Percentiles rank a stretch among this genome's conserved stretches.
Evolutionary conservation across 1,140 invertebrate genomes (phyloP).

Genomic region (Steinernema khuongi): DNA sequence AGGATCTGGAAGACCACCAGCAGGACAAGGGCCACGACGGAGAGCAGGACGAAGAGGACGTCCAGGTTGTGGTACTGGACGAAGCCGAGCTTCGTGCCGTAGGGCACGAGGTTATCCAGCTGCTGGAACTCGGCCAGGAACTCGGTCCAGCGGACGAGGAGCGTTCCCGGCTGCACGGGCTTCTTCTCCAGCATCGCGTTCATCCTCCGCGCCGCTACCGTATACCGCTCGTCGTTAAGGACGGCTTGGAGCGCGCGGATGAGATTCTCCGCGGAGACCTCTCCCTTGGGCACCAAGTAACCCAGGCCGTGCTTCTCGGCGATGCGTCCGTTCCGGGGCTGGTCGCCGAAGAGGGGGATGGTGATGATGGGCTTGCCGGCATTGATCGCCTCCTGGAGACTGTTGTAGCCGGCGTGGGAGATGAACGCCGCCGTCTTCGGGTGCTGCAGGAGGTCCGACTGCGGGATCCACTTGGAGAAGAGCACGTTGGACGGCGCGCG

Average conservation of each 20-base stretch:
- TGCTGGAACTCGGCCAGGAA: conserved; percentile 38
- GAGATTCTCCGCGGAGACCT: conserved; percentile 21
- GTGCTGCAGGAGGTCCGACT: conserved; percentile 22
- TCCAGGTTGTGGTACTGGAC: conserved; percentile 39
- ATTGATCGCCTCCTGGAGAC: conserved; percentile 33
- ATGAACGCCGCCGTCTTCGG: conserved; percentile 16
- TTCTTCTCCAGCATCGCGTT: conserved; percentile 30
- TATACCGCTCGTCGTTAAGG: conserved; percentile 18
- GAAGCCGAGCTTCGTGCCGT: conserved; percentile 30
- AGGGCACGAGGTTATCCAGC: conserved; percentile 33
- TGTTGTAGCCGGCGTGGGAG: conserved; percentile 27
- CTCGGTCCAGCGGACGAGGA: conserved; percentile 36
- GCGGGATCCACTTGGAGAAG: conserved; percentile 23
- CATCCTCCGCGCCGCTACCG: conserved; percentile 14
- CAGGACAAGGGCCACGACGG: not conserved
- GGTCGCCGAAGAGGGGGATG: conserved; percentile 42
- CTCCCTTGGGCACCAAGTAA: conserved; percentile 18
- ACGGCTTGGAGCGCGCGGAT: conserved; percentile 17
- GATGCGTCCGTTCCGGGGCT: conserved; percentile 33
- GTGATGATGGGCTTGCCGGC: conserved; percentile 42
- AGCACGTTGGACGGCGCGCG: conserved; percentile 5
- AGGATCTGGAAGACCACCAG: not conserved
- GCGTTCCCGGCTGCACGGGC: conserved; percentile 30
- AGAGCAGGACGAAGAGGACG: conserved; percentile 32
- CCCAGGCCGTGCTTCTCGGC: conserved; percentile 31